Percentiles rank a stretch among this genome's conserved stretches.
Evolutionary conservation across 2,888 invertebrate genomes (phyloP).

Genomic region (Pherbina coryleti): DNA sequence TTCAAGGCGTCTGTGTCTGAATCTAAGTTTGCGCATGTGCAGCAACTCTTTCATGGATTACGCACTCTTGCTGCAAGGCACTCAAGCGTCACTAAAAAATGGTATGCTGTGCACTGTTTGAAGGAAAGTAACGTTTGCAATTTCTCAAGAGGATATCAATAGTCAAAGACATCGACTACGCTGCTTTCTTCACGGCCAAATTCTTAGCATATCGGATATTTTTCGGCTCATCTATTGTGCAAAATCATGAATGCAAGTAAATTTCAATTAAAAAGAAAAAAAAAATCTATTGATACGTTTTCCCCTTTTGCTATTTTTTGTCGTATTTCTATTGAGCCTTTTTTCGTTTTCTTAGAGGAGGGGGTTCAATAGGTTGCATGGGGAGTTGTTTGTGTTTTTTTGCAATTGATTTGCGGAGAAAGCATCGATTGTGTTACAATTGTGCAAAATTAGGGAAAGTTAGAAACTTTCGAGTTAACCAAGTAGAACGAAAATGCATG

Average conservation of each 20-base stretch:
- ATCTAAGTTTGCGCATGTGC: not conserved
- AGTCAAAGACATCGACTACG: not conserved
- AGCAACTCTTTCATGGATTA: not conserved
- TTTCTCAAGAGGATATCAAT: constrained; percentile 24
- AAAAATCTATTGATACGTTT: constrained; percentile 28
- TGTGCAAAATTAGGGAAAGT: constrained; percentile 63
- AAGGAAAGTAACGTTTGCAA: not conserved
- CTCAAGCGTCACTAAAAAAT: constrained; percentile 10
- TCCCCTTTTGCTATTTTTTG: not conserved
- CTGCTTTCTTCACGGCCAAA: too few relatives aligned
- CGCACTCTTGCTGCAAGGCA: not conserved
- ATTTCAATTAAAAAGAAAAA: constrained; percentile 29
- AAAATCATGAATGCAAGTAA: constrained; percentile 18
- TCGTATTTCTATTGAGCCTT: not conserved
- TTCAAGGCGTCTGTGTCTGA: not conserved
- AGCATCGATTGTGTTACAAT: constrained; percentile 64
- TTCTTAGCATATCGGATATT: too few relatives aligned
- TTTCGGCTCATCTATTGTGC: not conserved
- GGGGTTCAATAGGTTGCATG: constrained; percentile 52
- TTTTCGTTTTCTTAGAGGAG: not conserved
- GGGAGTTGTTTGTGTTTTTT: constrained; percentile 67
- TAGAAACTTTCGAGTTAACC: constrained; percentile 45
- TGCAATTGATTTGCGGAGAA: constrained; percentile 67
- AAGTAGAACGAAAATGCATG: not conserved
- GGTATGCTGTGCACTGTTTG: too few relatives aligned